Conservation (phyloP, 1,140 invertebrate species). For the Leptopilina boulardi region DNA sequence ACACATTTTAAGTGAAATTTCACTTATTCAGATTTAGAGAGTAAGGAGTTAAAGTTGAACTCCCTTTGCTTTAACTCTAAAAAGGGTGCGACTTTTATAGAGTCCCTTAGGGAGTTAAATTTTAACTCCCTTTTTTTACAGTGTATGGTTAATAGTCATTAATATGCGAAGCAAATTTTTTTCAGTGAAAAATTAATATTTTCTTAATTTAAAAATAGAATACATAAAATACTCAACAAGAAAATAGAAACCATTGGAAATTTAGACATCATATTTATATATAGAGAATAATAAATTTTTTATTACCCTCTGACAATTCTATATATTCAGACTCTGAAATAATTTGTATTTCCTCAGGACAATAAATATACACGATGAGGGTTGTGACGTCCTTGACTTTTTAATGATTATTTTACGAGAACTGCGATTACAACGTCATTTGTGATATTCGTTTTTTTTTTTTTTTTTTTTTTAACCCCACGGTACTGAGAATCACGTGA, state of each 20-base stretch:
- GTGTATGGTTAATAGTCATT: too few relatives aligned
- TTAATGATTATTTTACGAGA: conserved; percentile 28
- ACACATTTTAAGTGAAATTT: too few relatives aligned
- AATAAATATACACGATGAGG: background rate
- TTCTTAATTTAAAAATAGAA: too few relatives aligned
- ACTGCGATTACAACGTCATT: conserved; percentile 21
- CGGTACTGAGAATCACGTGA: conserved; percentile 11
- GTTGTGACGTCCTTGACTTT: conserved; percentile 6
- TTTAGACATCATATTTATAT: background rate
- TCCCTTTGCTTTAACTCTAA: too few relatives aligned
- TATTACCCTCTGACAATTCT: background rate
- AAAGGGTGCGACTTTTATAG: too few relatives aligned
- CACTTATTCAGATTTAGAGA: too few relatives aligned
- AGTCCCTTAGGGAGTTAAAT: too few relatives aligned
- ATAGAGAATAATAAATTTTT: background rate
- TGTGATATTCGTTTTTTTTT: background rate
- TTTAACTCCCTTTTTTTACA: too few relatives aligned
- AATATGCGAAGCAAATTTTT: too few relatives aligned
- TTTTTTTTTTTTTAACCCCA: conserved; percentile 6
- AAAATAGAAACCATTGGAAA: background rate
- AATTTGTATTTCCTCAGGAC: background rate
- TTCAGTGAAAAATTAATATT: too few relatives aligned
- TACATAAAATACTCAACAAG: background rate
- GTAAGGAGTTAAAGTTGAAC: too few relatives aligned
- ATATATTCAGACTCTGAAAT: background rate